Evolutionary conservation across 2,888 invertebrate species (phyloP).

Genomic region (Vesta saturnalis): DNA sequence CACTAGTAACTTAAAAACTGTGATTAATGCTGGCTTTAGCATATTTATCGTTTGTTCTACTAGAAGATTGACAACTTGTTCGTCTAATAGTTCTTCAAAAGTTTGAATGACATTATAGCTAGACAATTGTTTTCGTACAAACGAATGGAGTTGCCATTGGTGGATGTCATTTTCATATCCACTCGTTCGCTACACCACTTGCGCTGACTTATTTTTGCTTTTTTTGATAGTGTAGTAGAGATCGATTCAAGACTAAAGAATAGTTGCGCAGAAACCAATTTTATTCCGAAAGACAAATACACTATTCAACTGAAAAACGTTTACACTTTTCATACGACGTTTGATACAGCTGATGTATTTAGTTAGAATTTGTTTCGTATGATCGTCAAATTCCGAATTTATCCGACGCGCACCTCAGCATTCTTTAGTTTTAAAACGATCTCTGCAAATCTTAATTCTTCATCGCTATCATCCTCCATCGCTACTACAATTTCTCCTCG

Average conservation of each 20-base stretch:
- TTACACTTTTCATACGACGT: too few species aligned
- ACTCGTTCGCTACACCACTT: background rate
- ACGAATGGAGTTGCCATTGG: background rate
- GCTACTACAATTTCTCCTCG: background rate
- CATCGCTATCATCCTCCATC: background rate
- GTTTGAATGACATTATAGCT: background rate
- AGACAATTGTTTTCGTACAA: background rate
- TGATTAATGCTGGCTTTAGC: too few species aligned
- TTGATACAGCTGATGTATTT: too few species aligned
- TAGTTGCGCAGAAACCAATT: too few species aligned
- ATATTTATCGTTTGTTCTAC: too few species aligned
- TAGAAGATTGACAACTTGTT: slow-evolving; percentile 3
- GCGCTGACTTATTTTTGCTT: background rate
- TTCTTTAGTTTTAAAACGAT: too few species aligned
- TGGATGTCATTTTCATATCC: background rate
- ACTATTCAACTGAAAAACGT: too few species aligned
- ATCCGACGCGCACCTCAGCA: too few species aligned
- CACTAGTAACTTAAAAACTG: background rate
- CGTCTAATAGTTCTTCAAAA: background rate
- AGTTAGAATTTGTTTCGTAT: too few species aligned
- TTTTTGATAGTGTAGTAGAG: slow-evolving; percentile 1
- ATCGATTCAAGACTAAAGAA: too few species aligned
- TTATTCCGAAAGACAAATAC: too few species aligned
- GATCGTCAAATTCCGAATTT: too few species aligned
- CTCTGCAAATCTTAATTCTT: background rate